Percentiles rank a stretch among this genome's conserved stretches.
phyloP scores from a whole-genome alignment of 2,888 invertebrate genomes.

The Nebria brevicollis region DNA sequence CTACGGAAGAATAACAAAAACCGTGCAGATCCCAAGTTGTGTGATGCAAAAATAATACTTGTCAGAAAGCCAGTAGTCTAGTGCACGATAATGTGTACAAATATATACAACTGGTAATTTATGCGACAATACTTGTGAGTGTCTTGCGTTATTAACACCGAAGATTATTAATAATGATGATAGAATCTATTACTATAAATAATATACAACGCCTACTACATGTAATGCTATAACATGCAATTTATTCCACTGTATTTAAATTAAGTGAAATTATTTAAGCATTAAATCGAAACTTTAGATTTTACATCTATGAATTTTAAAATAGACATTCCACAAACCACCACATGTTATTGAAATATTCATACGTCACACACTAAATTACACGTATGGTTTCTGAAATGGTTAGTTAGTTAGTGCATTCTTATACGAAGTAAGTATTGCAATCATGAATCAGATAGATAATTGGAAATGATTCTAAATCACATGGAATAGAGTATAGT shows the following conservation, averaged over 20 bases:
- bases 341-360: too few relatives aligned
- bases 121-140: slow-evolving; percentile 27
- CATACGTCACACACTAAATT: too few relatives aligned
- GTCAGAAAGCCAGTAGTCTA: slow-evolving; percentile 29
- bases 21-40: neutral
- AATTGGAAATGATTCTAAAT: too few relatives aligned
- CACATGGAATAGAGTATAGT: neutral
- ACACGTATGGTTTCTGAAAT: too few relatives aligned
- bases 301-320: neutral
- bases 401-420: too few relatives aligned
- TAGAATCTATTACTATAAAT: slow-evolving; percentile 37
- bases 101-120: slow-evolving; percentile 32
- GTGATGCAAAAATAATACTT: slow-evolving; percentile 23
- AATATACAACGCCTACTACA: slow-evolving; percentile 1
- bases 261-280: neutral
- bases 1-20: neutral
- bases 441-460: too few relatives aligned
- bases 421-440: too few relatives aligned
- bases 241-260: neutral
- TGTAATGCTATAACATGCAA: neutral
- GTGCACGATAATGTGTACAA: slow-evolving; percentile 20
- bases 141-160: slow-evolving; percentile 27
- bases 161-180: slow-evolving; percentile 29
- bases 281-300: neutral
- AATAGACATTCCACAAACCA: neutral